phyloP scores from a whole-genome alignment of 2,113 vertebrate species.

The Nibea coibor region DNA sequence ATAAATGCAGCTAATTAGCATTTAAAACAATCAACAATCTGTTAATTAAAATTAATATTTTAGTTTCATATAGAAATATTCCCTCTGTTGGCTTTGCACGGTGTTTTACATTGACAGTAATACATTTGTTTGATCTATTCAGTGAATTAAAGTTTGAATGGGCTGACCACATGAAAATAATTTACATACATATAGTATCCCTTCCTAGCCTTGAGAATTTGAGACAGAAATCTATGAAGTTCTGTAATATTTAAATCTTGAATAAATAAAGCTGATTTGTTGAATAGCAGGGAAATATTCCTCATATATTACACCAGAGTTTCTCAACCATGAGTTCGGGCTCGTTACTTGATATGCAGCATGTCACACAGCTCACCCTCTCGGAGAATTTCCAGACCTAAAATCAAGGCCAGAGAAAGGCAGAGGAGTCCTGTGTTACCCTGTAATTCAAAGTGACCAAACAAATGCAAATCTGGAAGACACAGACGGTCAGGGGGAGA shows the following conservation, averaged over 20 bases:
- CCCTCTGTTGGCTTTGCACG: neutral
- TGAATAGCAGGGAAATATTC: neutral
- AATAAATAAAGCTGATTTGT: conserved; percentile 6
- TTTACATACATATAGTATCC: neutral
- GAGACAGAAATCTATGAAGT: neutral
- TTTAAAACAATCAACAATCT: neutral
- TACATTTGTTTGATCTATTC: neutral
- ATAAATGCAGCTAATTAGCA: neutral
- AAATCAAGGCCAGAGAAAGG: conserved; percentile 8
- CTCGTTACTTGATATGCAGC: conserved; percentile 28
- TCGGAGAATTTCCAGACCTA: neutral
- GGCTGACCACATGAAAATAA: neutral
- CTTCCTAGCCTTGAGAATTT: neutral
- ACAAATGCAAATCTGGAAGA: conserved; percentile 18
- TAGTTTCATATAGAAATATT: neutral
- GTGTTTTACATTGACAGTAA: neutral
- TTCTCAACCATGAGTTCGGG: neutral
- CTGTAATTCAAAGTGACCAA: conserved; percentile 26
- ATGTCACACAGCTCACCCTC: neutral
- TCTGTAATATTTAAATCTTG: neutral
- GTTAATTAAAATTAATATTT: neutral
- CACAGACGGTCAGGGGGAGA: neutral
- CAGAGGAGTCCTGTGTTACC: neutral
- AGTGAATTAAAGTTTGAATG: neutral
- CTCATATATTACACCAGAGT: neutral